Evolutionary conservation across 2,797 vertebrate genomes (phyloP), one percentile per base, ranked within the genome.

Genomic region (Eutrigla gurnardus): DNA sequence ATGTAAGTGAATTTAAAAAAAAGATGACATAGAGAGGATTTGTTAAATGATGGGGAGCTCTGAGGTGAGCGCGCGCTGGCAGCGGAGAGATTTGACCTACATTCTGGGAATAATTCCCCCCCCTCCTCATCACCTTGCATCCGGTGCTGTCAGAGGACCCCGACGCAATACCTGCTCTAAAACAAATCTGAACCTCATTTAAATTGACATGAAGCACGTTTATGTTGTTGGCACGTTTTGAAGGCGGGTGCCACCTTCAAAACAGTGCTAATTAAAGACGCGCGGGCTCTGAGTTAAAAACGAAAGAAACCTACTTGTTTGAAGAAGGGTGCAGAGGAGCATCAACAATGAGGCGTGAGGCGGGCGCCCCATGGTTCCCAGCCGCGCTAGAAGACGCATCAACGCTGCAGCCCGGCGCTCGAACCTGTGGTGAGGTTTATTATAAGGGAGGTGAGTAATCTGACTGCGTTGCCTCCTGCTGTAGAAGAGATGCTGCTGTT

Each of bases 261-360:
- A 33, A 42, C 1, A 11, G 2, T 53, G 36, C 2, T n/a, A 46
- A 65, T 46, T 39, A 36, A 36, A 7, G 40, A 12, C 3, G 6
- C 12, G 40, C 75, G 7, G 39, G 12, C 2, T 13, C 2, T 50
- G 10, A 25, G 6, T 6, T 14, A 1, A 55, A 42, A 54, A n/a
- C 5, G 33, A 64, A 25, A 25, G 25, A 18, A 53, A 91, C 95
- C 93, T 91, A 95, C 95, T 82, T 77, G 92, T 85, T 1, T 77
- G 90, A 47, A 59, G 17, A 7, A 90, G 13, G 72, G 32, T 42
- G 73, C 70, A 80, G 80, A 90, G 10, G 75, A 93, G 78, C 9
- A 91, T 17, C 50, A 89, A 11, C 58, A 91, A 35, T 3, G 73
- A 54, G 36, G 90, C 36, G 35, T 50, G 55, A 12, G 78, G 50